phyloP scores from a whole-genome alignment of 2,888 invertebrate species.

The Lochmaea crataegi region DNA sequence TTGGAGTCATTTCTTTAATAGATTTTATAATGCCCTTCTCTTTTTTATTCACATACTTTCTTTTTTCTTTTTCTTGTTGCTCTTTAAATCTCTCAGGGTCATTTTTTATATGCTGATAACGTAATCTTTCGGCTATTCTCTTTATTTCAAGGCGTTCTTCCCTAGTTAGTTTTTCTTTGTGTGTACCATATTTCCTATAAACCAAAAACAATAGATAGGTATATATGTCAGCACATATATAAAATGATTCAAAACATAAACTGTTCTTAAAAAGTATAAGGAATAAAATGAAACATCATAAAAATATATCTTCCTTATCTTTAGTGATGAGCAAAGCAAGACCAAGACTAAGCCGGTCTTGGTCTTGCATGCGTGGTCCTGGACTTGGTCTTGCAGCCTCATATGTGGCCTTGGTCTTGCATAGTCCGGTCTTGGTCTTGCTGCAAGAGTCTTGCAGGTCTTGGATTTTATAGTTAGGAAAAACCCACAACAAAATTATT shows the following conservation, averaged over 20 bases:
- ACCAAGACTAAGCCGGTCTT: too few relatives aligned
- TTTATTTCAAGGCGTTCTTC: background rate
- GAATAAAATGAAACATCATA: conserved; percentile 5
- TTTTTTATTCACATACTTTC: conserved; percentile 1
- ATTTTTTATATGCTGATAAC: background rate
- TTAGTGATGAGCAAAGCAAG: too few relatives aligned
- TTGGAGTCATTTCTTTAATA: background rate
- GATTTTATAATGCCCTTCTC: background rate
- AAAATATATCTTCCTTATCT: background rate
- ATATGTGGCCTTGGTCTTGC: too few relatives aligned
- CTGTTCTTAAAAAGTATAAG: conserved; percentile 3
- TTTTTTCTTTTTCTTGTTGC: conserved; percentile 5
- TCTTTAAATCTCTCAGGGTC: conserved; percentile 1
- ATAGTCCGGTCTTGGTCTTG: too few relatives aligned
- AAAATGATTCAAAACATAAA: background rate
- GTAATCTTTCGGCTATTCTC: background rate
- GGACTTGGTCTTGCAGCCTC: too few relatives aligned
- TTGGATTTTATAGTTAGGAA: too few relatives aligned
- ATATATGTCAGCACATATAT: background rate
- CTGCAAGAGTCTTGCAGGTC: too few relatives aligned
- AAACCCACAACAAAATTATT: too few relatives aligned
- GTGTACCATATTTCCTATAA: background rate
- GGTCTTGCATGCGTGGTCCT: too few relatives aligned
- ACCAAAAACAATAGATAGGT: background rate
- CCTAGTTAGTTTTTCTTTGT: background rate